These are phyloP conservation scores for Periophthalmodon schlosseri DNA, from an alignment of 2,113 vertebrate species.

Conservation along the genomic window DNA sequence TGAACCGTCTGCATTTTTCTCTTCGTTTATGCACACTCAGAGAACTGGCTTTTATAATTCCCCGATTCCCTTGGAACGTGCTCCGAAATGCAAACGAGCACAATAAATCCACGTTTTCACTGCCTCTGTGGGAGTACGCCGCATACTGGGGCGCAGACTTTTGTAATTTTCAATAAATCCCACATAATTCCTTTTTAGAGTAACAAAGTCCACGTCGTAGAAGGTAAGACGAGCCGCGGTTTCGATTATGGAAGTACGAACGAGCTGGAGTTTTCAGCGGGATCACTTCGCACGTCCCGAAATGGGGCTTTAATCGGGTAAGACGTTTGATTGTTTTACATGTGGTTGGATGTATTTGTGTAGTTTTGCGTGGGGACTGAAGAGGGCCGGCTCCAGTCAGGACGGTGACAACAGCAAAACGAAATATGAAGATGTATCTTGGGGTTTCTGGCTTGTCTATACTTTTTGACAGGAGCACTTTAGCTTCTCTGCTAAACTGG, in stretches of 20 bases:
- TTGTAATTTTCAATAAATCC: slow-evolving; percentile 66
- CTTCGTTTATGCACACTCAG: slow-evolving; percentile 62
- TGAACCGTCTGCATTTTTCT: slow-evolving; percentile 63
- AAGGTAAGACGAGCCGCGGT: slow-evolving; percentile 28
- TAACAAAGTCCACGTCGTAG: slow-evolving; percentile 65
- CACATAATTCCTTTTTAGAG: slow-evolving; percentile 61
- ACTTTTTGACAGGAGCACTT: not conserved
- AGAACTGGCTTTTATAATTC: slow-evolving; percentile 68
- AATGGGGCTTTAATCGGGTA: slow-evolving; percentile 60
- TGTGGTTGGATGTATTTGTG: slow-evolving; percentile 53
- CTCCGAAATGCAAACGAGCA: slow-evolving; percentile 74
- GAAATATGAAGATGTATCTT: slow-evolving; percentile 50
- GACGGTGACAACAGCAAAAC: slow-evolving; percentile 63
- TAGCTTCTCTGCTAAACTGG: not conserved
- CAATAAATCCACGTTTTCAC: slow-evolving; percentile 76
- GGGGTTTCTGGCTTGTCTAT: slow-evolving; percentile 26
- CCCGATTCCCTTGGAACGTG: slow-evolving; percentile 72
- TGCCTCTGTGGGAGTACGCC: slow-evolving; percentile 65
- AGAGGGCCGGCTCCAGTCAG: slow-evolving; percentile 35
- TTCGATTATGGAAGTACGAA: slow-evolving; percentile 31
- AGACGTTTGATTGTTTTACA: slow-evolving; percentile 36
- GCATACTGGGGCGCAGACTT: slow-evolving; percentile 55
- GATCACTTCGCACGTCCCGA: slow-evolving; percentile 63
- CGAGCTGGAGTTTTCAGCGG: slow-evolving; percentile 58
- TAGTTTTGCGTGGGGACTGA: slow-evolving; percentile 33